Evolutionary conservation across 2,888 invertebrate genomes (phyloP), one percentile per base, ranked within the genome.

Genomic region (Eupithecia subumbrata): DNA sequence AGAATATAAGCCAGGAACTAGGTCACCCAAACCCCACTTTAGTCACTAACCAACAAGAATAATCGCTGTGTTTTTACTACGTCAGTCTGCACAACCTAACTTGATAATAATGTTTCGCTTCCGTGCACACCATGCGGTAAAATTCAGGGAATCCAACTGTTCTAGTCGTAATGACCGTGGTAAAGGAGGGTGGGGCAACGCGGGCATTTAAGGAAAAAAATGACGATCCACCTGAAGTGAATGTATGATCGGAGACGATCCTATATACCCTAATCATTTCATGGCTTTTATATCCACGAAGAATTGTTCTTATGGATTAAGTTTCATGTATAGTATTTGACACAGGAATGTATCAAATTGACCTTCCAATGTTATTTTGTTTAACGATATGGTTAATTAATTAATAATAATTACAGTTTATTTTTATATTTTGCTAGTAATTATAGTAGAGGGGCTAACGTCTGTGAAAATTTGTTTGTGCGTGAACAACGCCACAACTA

Each of bases 91-190:
- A n/a, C 25, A 1, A 63, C 22, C 48, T 56, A 45, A 72, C 18
- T 72, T 64, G 64, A 63, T 67, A 64, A 52, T 66, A 68, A 71
- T 60, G 68, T 71, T 64, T 45, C 64, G 30, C 43, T 45, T 40
- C 45, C 64, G 69, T 72, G 34, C 52, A 72, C 74, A 71, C 71
- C 22, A 34, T 25, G 37, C 63, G 22, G 45, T 72, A 72, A 72
- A 75, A 75, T 69, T 69, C 64, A 64, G 30, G 37, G 69, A 52
- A 72, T 70, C 56, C 72, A 37, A 43, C 69, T 64, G 60, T 69
- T 66, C 34, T 69, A 72, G 52, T 22, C 37, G 30, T 76, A 76
- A 76, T 76, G 76, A 76, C 69, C n/a, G 70, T 68, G 67, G 68
- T 68, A 43, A 45, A 12, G 43, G 68, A 40, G 22, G 18, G n/a